Evolutionary conservation across 2,797 vertebrate genomes (phyloP).

Genomic region (Enteromius argenteus): DNA sequence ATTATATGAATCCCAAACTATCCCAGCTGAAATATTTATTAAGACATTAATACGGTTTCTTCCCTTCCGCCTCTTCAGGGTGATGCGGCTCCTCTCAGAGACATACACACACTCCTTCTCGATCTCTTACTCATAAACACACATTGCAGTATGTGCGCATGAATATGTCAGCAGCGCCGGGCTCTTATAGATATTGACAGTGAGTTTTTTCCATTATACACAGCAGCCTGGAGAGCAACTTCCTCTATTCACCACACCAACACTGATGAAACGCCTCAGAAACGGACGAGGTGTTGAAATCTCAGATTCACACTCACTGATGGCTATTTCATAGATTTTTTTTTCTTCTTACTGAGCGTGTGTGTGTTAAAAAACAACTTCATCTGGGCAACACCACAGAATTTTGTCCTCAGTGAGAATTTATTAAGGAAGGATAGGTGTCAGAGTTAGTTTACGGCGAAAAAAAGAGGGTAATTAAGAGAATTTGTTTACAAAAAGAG

Average conservation of each 20-base stretch:
- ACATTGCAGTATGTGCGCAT: conserved; percentile 20
- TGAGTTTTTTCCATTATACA: conserved; percentile 24
- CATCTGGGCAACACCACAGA: conserved; percentile 31
- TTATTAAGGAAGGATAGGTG: conserved; percentile 58
- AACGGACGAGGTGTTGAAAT: conserved; percentile 55
- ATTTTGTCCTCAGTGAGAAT: conserved; percentile 38
- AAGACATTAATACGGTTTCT: conserved; percentile 75
- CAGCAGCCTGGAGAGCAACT: conserved; percentile 40
- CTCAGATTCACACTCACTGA: conserved; percentile 57
- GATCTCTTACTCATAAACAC: conserved; percentile 29
- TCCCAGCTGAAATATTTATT: conserved; percentile 81
- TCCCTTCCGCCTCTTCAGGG: conserved; percentile 66
- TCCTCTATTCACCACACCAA: conserved; percentile 32
- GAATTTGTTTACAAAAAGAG: conserved; percentile 51
- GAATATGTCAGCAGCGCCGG: conserved; percentile 43
- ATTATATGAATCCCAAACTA: conserved; percentile 72
- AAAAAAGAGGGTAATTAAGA: conserved; percentile 52
- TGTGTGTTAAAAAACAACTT: conserved; percentile 20
- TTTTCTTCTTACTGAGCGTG: conserved; percentile 18
- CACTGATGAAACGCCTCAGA: conserved; percentile 52
- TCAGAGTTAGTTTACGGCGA: conserved; percentile 50
- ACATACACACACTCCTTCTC: conserved; percentile 28
- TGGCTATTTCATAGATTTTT: conserved; percentile 59
- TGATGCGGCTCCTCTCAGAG: conserved; percentile 34
- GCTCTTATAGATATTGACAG: conserved; percentile 35